These are phyloP conservation scores for Cossypha dichroa DNA, from an alignment of 2,797 vertebrate genomes.

Conservation along the genomic window DNA sequence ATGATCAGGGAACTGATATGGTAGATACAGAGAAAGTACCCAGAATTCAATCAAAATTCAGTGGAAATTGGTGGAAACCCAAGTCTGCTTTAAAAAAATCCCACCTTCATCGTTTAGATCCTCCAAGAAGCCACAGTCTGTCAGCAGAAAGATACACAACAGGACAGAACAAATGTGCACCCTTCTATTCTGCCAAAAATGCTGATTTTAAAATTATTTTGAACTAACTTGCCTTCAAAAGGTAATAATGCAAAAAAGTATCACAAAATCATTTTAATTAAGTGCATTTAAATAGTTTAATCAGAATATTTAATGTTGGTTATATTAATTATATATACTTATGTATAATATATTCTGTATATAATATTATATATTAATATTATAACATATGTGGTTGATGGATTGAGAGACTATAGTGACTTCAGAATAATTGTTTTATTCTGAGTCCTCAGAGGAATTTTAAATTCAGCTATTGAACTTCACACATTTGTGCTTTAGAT, in stretches of 20 bases:
- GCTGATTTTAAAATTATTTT: not conserved
- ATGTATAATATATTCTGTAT: too few relatives aligned
- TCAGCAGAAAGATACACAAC: not conserved
- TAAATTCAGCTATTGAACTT: not conserved
- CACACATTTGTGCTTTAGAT: not conserved
- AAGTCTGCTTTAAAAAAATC: not conserved
- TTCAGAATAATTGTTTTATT: not conserved
- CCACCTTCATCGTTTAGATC: rapidly evolving
- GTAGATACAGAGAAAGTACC: not conserved
- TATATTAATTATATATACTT: not conserved
- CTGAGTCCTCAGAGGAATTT: not conserved
- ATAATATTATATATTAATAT: too few relatives aligned
- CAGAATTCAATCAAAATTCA: not conserved
- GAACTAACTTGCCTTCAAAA: not conserved
- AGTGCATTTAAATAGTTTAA: not conserved
- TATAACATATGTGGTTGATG: not conserved
- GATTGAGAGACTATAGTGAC: not conserved
- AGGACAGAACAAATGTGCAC: not conserved
- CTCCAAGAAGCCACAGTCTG: not conserved
- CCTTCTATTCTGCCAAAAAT: not conserved
- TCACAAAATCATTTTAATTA: not conserved
- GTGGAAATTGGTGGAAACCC: not conserved
- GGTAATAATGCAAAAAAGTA: not conserved
- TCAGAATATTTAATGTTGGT: not conserved
- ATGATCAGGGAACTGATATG: not conserved